Evolutionary conservation across 2,888 invertebrate genomes (phyloP).

Genomic region (Drosophila lutescens): DNA sequence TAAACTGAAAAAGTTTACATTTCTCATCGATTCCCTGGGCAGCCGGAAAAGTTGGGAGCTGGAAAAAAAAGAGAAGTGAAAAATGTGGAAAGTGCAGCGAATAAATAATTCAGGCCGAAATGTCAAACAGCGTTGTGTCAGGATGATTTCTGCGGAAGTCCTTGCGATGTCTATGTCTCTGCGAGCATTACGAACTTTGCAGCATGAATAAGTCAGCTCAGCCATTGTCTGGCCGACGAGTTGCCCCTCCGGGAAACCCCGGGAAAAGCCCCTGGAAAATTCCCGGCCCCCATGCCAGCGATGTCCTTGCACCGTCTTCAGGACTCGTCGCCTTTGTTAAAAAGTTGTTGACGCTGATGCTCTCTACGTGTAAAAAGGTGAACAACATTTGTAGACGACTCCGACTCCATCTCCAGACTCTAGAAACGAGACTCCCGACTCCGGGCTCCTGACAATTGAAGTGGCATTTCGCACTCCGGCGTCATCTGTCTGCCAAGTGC

Average conservation of each 20-base stretch:
- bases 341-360: slow-evolving; percentile 80
- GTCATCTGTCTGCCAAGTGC: slow-evolving; percentile 68
- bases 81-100: slow-evolving; percentile 66
- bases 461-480: slow-evolving; percentile 69
- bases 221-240: slow-evolving; percentile 66
- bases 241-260: background rate
- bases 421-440: slow-evolving; percentile 23
- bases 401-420: slow-evolving; percentile 7
- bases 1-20: slow-evolving; percentile 67
- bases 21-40: slow-evolving; percentile 68
- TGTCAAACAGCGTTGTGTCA: slow-evolving; percentile 78
- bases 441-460: slow-evolving; percentile 62
- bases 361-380: slow-evolving; percentile 78
- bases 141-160: slow-evolving; percentile 80
- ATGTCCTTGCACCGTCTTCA: slow-evolving; percentile 1
- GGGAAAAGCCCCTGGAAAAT: background rate
- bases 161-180: slow-evolving; percentile 42
- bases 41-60: slow-evolving; percentile 1
- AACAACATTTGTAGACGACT: slow-evolving; percentile 76
- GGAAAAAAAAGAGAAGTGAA: slow-evolving; percentile 4
- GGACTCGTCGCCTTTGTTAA: slow-evolving; percentile 60
- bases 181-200: slow-evolving; percentile 60
- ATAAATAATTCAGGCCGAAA: slow-evolving; percentile 79
- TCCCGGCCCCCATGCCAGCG: background rate
- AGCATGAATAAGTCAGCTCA: slow-evolving; percentile 74